Evolutionary conservation across 2,888 invertebrate genomes (phyloP).

Genomic region (Brachypterus glaber): DNA sequence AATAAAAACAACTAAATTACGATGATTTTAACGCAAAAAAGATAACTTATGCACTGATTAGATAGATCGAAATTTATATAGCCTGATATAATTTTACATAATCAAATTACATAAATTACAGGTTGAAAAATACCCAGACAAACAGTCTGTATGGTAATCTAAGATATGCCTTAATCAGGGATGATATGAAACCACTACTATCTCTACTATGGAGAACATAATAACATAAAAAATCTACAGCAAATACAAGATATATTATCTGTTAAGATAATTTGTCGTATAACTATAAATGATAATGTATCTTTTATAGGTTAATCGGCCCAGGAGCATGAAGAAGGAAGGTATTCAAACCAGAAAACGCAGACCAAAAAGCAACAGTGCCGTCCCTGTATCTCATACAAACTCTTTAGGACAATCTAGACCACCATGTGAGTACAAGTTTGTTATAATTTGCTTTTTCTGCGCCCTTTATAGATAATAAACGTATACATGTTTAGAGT

Average conservation of each 20-base stretch:
- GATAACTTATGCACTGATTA: no score
- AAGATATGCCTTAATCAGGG: constrained; percentile 25
- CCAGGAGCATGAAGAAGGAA: constrained; percentile 97
- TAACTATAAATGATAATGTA: constrained; percentile 10
- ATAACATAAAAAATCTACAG: constrained; percentile 31
- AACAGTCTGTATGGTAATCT: constrained; percentile 42
- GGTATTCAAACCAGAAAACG: constrained; percentile 96
- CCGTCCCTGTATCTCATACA: constrained; percentile 19
- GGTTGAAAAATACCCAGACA: constrained; percentile 20
- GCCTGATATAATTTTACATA: constrained; percentile 8
- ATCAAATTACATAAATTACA: constrained; percentile 15
- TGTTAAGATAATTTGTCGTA: constrained; percentile 28
- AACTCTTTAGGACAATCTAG: no score
- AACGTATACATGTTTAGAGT: no score
- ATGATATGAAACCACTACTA: constrained; percentile 2
- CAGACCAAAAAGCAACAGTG: constrained; percentile 57
- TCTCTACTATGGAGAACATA: constrained; percentile 9
- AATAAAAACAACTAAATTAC: no score
- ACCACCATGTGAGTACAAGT: no score
- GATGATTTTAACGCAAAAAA: no score
- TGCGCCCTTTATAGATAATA: no score
- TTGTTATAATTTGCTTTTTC: no score
- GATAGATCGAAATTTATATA: background rate
- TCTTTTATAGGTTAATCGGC: constrained; percentile 72
- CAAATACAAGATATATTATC: constrained; percentile 34